These are phyloP conservation scores for Conopomorpha cramerella DNA, from an alignment of 1,140 invertebrate genomes.

Conservation along the genomic window DNA sequence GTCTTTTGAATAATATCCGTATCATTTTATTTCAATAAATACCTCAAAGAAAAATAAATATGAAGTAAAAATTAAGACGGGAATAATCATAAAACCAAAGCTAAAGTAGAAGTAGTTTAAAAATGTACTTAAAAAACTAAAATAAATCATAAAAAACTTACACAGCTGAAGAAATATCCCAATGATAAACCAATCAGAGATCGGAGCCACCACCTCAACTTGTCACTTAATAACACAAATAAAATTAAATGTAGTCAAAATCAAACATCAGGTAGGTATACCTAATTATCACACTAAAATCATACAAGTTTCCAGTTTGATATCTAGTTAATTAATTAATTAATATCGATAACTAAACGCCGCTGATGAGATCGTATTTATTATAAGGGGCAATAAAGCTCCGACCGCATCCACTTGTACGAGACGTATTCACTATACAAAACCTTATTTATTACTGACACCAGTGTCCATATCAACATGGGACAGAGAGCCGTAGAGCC, in stretches of 20 bases:
- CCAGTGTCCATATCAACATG: constrained; percentile 45
- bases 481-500: constrained; percentile 29
- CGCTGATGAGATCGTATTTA: constrained; percentile 11
- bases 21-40: constrained; percentile 3
- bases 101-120: too few relatives aligned
- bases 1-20: too few relatives aligned
- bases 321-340: constrained; percentile 23
- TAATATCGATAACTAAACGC: constrained; percentile 10
- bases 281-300: constrained; percentile 22
- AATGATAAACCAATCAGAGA: constrained; percentile 33
- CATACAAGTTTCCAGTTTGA: constrained; percentile 40
- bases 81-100: background rate
- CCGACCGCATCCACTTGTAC: constrained; percentile 30
- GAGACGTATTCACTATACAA: constrained; percentile 58
- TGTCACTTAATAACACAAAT: too few relatives aligned
- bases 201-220: too few relatives aligned
- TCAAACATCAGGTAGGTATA: constrained; percentile 28
- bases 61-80: background rate
- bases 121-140: too few relatives aligned
- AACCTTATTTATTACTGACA: constrained; percentile 61
- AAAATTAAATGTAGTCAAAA: too few relatives aligned
- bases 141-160: constrained; percentile 23
- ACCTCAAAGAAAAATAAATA: constrained; percentile 3
- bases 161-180: constrained; percentile 24
- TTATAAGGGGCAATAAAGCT: constrained; percentile 18